Percentiles rank a stretch among this genome's conserved stretches.
phyloP scores from a whole-genome alignment of 2,797 vertebrate genomes.

The Sebastes trivittatus region DNA sequence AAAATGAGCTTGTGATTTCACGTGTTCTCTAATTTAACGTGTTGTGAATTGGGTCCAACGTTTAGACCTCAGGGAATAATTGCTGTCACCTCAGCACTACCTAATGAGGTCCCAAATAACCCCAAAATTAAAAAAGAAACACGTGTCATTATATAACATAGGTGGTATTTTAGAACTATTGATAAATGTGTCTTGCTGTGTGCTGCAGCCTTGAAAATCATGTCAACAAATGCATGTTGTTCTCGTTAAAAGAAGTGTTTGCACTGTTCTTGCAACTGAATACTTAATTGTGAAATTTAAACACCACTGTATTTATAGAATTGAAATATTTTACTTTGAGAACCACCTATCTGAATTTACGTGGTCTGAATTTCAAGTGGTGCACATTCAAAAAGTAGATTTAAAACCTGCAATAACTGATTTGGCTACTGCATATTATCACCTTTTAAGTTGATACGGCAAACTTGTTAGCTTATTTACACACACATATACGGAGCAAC shows the following conservation, averaged over 20 bases:
- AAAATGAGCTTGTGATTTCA: constrained; percentile 22
- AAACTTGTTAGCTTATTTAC: neutral
- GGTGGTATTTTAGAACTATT: constrained; percentile 4
- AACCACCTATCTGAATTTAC: neutral
- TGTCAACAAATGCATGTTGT: neutral
- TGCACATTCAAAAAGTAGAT: neutral
- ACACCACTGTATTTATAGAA: neutral
- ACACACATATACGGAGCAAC: neutral
- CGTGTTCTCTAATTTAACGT: neutral
- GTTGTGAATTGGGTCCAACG: constrained; percentile 1
- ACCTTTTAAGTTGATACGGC: neutral
- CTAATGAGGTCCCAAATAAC: constrained; percentile 29
- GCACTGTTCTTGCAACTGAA: neutral
- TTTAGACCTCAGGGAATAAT: constrained; percentile 10
- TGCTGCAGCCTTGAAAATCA: constrained; percentile 1
- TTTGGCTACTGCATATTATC: neutral
- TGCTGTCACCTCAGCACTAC: constrained; percentile 23
- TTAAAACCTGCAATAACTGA: neutral
- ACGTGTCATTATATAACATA: neutral
- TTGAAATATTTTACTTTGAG: neutral
- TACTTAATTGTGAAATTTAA: neutral
- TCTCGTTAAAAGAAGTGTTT: neutral
- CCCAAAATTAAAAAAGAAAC: neutral
- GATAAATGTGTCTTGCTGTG: neutral
- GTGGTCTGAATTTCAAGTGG: neutral